Conservation (phyloP, 1,140 invertebrate species). For the Atta texana region DNA sequence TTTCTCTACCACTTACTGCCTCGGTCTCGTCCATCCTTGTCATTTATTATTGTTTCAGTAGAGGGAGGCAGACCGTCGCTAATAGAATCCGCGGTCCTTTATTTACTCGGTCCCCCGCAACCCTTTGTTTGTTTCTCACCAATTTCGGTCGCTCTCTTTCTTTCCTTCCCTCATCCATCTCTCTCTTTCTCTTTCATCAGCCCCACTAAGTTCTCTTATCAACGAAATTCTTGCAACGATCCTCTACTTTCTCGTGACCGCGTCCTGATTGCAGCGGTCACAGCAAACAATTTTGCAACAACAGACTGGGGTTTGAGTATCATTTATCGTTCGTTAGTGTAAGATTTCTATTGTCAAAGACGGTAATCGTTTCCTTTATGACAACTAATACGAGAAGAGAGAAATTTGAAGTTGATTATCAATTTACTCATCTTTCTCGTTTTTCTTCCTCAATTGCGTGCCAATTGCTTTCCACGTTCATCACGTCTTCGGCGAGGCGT, state of each 20-base stretch:
- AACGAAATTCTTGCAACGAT: constrained; percentile 45
- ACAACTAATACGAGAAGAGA: constrained; percentile 9
- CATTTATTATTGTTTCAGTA: constrained; percentile 64
- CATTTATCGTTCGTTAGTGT: constrained; percentile 46
- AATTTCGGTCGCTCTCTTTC: constrained; percentile 68
- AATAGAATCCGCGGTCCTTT: constrained; percentile 82
- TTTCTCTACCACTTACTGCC: background rate
- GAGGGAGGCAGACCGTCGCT: constrained; percentile 71
- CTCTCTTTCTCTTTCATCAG: constrained; percentile 22
- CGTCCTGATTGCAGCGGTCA: constrained; percentile 29
- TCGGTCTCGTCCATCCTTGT: constrained; percentile 50
- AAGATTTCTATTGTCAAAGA: background rate
- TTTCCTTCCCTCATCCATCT: background rate
- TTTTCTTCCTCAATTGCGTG: constrained; percentile 9
- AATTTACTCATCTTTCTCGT: constrained; percentile 2
- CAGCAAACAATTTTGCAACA: constrained; percentile 38
- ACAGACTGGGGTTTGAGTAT: background rate
- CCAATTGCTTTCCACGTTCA: constrained; percentile 47
- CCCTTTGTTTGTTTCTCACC: constrained; percentile 71
- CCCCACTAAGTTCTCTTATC: constrained; percentile 43
- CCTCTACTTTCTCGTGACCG: constrained; percentile 42
- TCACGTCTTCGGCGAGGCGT: constrained; percentile 13
- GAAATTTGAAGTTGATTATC: constrained; percentile 10
- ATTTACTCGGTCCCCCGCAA: constrained; percentile 76
- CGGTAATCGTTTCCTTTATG: background rate